Evolutionary conservation across 2,113 vertebrate species (phyloP).

Genomic region (Onychostoma macrolepis): DNA sequence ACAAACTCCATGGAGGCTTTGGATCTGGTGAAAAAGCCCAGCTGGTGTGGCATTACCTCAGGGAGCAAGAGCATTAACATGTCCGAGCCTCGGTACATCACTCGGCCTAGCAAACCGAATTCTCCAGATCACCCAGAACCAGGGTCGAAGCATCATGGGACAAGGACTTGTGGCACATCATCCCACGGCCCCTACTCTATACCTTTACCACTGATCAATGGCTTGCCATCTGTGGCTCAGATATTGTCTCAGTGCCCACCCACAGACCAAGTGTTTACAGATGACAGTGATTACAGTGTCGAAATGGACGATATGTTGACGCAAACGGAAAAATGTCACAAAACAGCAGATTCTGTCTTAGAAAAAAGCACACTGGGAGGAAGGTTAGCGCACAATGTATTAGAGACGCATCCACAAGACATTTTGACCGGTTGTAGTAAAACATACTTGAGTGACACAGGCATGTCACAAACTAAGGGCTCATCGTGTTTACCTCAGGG

Average conservation of each 20-base stretch:
- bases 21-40: conserved; percentile 68
- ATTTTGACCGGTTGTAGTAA: not conserved
- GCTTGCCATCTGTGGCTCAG: not conserved
- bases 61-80: conserved; percentile 21
- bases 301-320: not conserved
- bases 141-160: not conserved
- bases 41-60: conserved; percentile 68
- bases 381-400: not conserved
- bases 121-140: not conserved
- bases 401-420: not conserved
- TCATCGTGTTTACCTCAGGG: conserved; percentile 18
- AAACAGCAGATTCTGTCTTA: not conserved
- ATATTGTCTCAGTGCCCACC: conserved; percentile 26
- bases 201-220: conserved; percentile 18
- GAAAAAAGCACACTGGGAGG: not conserved
- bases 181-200: not conserved
- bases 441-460: not conserved
- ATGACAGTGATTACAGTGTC: not conserved
- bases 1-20: conserved; percentile 57
- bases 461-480: conserved; percentile 22
- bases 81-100: not conserved
- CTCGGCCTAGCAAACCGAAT: conserved; percentile 21
- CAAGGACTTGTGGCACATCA: not conserved
- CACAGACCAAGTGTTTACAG: not conserved
- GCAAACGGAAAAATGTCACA: not conserved